Conservation (phyloP, 2,888 invertebrate genomes). For the Coronaproctus castanopsis region DNA sequence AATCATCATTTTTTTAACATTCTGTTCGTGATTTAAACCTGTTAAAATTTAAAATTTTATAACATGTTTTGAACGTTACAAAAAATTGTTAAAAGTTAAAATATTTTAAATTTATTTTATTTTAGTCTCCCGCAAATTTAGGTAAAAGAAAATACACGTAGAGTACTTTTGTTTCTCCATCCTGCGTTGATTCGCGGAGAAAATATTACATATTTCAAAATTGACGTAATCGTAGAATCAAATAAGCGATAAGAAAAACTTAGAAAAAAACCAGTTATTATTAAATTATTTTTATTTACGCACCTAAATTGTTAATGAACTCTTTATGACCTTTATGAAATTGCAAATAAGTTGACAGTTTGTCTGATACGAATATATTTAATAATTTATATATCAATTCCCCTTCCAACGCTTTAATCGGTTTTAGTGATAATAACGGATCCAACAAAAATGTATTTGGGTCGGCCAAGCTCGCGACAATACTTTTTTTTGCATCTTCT, state of each 20-base stretch:
- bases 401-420: conserved; percentile 84
- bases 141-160: too few relatives aligned
- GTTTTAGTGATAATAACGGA: conserved; percentile 77
- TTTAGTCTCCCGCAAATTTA: too few relatives aligned
- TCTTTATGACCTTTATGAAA: conserved; percentile 86
- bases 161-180: too few relatives aligned
- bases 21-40: conserved; percentile 80
- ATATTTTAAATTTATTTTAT: too few relatives aligned
- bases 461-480: conserved; percentile 84
- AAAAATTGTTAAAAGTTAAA: too few relatives aligned
- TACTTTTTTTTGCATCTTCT: conserved; percentile 91
- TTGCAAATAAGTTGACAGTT: conserved; percentile 69
- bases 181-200: too few relatives aligned
- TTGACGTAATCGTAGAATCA: too few relatives aligned
- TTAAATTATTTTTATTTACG: conserved; percentile 8
- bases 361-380: conserved; percentile 86
- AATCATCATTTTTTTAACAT: conserved; percentile 89
- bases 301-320: conserved; percentile 46
- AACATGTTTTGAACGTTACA: too few relatives aligned
- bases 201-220: too few relatives aligned
- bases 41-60: conserved; percentile 19
- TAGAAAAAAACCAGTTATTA: not conserved
- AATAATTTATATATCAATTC: conserved; percentile 86
- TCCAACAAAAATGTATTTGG: conserved; percentile 89
- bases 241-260: not conserved